Evolutionary conservation across 2,113 vertebrate genomes (phyloP).

Genomic region (Anguilla rostrata): DNA sequence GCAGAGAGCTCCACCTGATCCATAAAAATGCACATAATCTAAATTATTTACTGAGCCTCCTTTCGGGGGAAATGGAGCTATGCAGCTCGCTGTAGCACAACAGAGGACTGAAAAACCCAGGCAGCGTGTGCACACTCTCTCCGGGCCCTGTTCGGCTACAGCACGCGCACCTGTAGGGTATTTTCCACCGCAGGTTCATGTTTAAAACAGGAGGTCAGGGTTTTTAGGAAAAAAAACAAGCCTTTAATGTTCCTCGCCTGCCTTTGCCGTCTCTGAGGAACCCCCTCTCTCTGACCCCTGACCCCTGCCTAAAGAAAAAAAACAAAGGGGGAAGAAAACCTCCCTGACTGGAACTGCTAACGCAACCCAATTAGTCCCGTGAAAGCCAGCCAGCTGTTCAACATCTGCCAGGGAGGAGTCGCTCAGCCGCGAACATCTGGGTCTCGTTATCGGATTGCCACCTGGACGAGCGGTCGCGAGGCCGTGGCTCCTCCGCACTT

Average conservation of each 20-base stretch:
- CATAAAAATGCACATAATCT: slow-evolving; percentile 64
- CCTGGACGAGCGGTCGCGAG: not conserved
- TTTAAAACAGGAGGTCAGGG: not conserved
- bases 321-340: not conserved
- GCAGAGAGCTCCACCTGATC: slow-evolving; percentile 57
- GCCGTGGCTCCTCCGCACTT: not conserved
- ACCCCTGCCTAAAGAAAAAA: too few species aligned
- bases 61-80: slow-evolving; percentile 12
- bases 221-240: not conserved
- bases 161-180: not conserved
- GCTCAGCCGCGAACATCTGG: not conserved
- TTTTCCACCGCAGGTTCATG: not conserved
- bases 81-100: not conserved
- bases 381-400: not conserved
- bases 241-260: not conserved
- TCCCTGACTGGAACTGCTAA: not conserved
- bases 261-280: not conserved
- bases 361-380: not conserved
- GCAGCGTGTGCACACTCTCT: not conserved
- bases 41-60: slow-evolving; percentile 67
- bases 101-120: not conserved
- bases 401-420: not conserved
- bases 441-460: not conserved
- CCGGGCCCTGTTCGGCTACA: not conserved
- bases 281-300: not conserved